These are phyloP conservation scores for Phytoseiulus persimilis DNA, from an alignment of 2,888 invertebrate genomes.

Conservation along the genomic window DNA sequence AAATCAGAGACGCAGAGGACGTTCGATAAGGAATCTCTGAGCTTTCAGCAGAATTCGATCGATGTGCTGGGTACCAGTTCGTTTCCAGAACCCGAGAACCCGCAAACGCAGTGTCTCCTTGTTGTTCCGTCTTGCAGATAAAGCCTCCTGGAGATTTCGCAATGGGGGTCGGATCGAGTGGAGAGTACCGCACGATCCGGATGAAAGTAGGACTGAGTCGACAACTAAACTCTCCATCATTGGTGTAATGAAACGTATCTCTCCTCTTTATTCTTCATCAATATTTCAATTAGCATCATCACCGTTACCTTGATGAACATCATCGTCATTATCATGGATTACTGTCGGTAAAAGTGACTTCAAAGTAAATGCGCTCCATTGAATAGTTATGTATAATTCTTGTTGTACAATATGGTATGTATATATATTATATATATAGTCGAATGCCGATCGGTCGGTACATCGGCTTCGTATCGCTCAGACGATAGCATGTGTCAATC, in stretches of 20 bases:
- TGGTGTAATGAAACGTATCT: background rate
- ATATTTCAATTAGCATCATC: background rate
- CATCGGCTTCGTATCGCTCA: background rate
- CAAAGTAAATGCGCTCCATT: conserved; percentile 24
- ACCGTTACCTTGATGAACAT: background rate
- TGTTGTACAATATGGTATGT: conserved; percentile 8
- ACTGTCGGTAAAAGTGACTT: conserved; percentile 34
- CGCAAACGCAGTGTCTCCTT: too few species aligned
- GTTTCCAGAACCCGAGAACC: too few species aligned
- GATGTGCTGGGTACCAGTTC: too few species aligned
- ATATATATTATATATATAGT: conserved; percentile 36
- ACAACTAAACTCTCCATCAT: background rate
- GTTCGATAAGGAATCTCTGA: too few species aligned
- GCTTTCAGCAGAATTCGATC: too few species aligned
- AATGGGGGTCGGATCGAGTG: too few species aligned
- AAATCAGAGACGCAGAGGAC: too few species aligned
- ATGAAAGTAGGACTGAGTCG: too few species aligned
- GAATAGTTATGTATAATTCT: conserved; percentile 22
- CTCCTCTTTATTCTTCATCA: background rate
- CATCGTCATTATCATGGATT: background rate
- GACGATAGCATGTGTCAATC: background rate
- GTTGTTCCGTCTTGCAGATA: too few species aligned
- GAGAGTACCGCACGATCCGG: too few species aligned
- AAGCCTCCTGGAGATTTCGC: too few species aligned
- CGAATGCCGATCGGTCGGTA: background rate